phyloP scores from a whole-genome alignment of 2,113 vertebrate genomes.

The Larimichthys crocea region DNA sequence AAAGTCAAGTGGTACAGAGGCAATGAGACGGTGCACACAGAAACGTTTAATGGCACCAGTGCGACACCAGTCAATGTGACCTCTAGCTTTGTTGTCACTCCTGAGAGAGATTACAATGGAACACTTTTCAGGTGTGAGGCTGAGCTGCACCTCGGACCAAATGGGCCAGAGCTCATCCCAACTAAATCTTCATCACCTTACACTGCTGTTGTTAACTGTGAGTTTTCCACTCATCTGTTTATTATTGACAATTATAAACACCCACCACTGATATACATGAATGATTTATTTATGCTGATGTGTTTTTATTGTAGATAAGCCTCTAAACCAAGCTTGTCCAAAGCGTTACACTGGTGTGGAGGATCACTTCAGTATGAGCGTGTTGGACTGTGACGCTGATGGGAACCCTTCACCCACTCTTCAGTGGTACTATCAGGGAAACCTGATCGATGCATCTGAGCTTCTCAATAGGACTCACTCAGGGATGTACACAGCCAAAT shows the following conservation, averaged over 20 bases:
- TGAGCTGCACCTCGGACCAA: slow-evolving; percentile 60
- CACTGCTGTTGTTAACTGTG: slow-evolving; percentile 59
- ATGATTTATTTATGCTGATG: not conserved
- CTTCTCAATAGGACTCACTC: slow-evolving; percentile 46
- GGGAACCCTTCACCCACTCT: slow-evolving; percentile 64
- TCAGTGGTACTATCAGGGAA: slow-evolving; percentile 40
- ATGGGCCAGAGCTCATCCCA: slow-evolving; percentile 14
- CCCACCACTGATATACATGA: not conserved
- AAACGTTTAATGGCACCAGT: accelerated
- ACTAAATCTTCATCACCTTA: slow-evolving; percentile 32
- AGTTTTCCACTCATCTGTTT: slow-evolving; percentile 30
- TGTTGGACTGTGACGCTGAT: slow-evolving; percentile 19
- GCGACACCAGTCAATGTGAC: not conserved
- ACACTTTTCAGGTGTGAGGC: slow-evolving; percentile 57
- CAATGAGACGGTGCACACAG: accelerated
- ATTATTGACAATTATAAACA: not conserved
- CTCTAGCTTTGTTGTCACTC: not conserved
- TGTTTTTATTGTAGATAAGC: slow-evolving; percentile 48
- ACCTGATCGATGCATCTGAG: not conserved
- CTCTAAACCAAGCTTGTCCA: slow-evolving; percentile 21
- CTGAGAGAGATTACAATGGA: slow-evolving; percentile 44
- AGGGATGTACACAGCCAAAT: slow-evolving; percentile 42
- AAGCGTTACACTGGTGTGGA: not conserved
- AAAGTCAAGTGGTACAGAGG: slow-evolving; percentile 54
- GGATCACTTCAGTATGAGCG: not conserved